phyloP scores from a whole-genome alignment of 2,113 vertebrate genomes.

The Orycteropus afer region DNA sequence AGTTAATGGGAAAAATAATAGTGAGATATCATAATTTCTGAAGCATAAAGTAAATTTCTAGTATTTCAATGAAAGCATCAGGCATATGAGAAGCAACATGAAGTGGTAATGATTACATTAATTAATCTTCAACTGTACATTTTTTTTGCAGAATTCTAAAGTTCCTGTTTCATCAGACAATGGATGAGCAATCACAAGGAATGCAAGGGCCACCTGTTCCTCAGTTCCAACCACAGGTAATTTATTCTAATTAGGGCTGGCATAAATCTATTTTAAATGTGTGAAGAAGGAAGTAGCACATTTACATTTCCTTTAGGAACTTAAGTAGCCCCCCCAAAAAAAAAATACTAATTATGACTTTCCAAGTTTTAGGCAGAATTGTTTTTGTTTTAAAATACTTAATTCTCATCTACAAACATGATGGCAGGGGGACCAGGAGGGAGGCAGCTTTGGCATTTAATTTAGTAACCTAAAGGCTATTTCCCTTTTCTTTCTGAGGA shows the following conservation, averaged over 20 bases:
- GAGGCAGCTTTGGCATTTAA: neutral
- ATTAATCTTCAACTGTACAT: constrained; percentile 45
- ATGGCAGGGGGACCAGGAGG: neutral
- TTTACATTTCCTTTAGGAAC: neutral
- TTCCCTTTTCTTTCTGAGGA: too few relatives aligned
- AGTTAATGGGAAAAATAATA: neutral
- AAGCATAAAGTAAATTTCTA: neutral
- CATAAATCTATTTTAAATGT: neutral
- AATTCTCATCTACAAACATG: neutral
- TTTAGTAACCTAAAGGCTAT: too few relatives aligned
- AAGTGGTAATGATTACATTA: neutral
- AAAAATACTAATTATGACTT: neutral
- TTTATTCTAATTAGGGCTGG: neutral
- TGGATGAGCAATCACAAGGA: constrained; percentile 95
- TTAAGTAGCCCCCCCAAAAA: neutral
- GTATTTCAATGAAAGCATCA: neutral
- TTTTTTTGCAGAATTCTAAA: constrained; percentile 87
- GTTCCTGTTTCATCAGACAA: constrained; percentile 84
- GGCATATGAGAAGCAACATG: neutral
- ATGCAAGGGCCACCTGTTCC: constrained; percentile 91
- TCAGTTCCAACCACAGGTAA: constrained; percentile 95
- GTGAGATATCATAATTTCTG: neutral
- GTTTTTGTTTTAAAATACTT: neutral
- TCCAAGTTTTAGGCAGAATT: neutral
- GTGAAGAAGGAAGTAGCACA: neutral